Evolutionary conservation across 2,797 vertebrate genomes (phyloP).

Genomic region (Monodelphis domestica): DNA sequence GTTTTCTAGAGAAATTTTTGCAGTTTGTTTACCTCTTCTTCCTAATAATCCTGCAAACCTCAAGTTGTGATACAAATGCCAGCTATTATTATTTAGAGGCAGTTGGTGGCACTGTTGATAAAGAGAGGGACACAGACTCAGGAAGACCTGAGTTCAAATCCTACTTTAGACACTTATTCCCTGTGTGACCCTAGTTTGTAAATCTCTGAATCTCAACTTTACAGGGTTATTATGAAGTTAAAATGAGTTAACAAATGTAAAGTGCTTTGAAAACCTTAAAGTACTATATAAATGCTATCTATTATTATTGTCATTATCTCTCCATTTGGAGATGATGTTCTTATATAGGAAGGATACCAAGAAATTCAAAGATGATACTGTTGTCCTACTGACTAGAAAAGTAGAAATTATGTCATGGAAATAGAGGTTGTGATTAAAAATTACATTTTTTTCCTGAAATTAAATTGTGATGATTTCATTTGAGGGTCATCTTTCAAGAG

Average conservation of each 20-base stretch:
- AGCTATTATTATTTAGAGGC: neutral
- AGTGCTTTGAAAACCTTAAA: neutral
- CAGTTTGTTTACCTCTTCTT: constrained; percentile 26
- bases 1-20: constrained; percentile 21
- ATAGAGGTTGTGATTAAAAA: constrained; percentile 7
- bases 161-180: neutral
- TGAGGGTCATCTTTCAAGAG: neutral
- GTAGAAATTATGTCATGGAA: constrained; percentile 19
- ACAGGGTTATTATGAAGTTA: neutral
- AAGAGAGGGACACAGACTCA: neutral
- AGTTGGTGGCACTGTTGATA: neutral
- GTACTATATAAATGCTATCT: neutral
- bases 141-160: neutral
- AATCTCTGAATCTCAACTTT: neutral
- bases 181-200: neutral
- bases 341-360: neutral
- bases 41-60: neutral
- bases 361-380: neutral
- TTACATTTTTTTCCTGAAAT: neutral
- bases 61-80: neutral
- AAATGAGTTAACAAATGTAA: neutral
- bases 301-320: neutral
- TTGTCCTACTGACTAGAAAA: neutral
- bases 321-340: neutral
- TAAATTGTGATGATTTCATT: neutral